Conservation (phyloP, 1,140 invertebrate genomes). For the Leptinotarsa defecta region DNA sequence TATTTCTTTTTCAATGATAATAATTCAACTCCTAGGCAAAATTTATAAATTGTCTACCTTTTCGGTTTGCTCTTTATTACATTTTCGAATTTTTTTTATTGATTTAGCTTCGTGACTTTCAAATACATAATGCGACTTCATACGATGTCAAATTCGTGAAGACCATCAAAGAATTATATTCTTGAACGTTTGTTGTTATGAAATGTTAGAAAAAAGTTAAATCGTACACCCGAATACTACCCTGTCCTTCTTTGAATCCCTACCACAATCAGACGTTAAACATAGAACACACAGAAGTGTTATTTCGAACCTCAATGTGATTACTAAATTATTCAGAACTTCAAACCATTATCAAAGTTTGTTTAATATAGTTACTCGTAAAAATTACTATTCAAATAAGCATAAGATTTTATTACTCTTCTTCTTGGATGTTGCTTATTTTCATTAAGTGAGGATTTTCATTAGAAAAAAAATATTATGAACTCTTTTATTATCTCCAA, state of each 20-base stretch:
- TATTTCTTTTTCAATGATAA: too few relatives aligned
- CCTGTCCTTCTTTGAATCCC: conserved; percentile 7
- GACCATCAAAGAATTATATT: too few relatives aligned
- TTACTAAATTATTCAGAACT: conserved; percentile 23
- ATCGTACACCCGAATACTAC: not conserved
- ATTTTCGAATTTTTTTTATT: too few relatives aligned
- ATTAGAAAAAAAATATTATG: not conserved
- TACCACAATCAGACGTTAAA: conserved; percentile 22
- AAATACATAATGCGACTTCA: too few relatives aligned
- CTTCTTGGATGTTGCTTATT: conserved; percentile 18
- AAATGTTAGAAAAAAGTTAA: too few relatives aligned
- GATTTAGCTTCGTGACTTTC: too few relatives aligned
- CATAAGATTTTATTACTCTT: conserved; percentile 19
- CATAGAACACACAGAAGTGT: conserved; percentile 14
- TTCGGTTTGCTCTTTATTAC: too few relatives aligned
- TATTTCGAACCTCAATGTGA: conserved; percentile 23
- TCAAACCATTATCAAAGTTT: conserved; percentile 25
- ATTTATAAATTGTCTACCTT: too few relatives aligned
- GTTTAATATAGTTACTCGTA: conserved; percentile 5
- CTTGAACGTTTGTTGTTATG: too few relatives aligned
- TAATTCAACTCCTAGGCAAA: too few relatives aligned
- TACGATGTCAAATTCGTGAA: too few relatives aligned
- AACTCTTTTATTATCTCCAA: not conserved
- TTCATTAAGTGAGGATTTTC: not conserved
- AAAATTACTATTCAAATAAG: conserved; percentile 23